Base-by-base conservation (phyloP, 2,888 invertebrate species). In the Pherbina coryleti region DNA sequence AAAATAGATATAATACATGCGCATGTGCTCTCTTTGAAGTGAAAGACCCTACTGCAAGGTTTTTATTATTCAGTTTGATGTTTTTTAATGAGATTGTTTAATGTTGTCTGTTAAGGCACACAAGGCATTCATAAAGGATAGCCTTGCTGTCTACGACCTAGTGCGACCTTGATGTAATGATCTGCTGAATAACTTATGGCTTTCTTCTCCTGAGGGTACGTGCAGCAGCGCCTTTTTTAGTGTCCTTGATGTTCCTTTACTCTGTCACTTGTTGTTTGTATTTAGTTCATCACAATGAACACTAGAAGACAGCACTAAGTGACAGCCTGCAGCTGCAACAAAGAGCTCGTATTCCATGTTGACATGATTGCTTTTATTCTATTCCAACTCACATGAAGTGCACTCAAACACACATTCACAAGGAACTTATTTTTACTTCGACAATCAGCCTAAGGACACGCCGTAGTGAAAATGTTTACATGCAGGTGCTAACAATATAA, bases 121-220 rank as follows among this genome's bases (percentile, higher is more conserved):
- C n/a, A 11, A 11, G 44, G 44, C 44, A 14, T 11, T 44, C 14
- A 44, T 44, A 14, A 44, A 14, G 44, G 51, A 4, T 70, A 53
- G 14, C 14, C 25, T 55, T 70, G 72, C 72, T 66, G 79, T 66
- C 78, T 66, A 80, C 81, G 82, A 82, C 82, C 82, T 79, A 83
- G 79, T 82, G 81, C 82, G 80, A 81, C 82, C 79, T 81, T 79
- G 76, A 79, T 80, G 77, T 81, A 79, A 77, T 81, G 79, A 80
- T 81, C 75, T 62, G 28, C 74, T 76, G 67, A 77, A 77, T 73
- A 73, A 57, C 78, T 82, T 82, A 80, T 82, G 79, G 62, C 82
- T 82, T 83, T 82, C 81, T 79, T 76, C 78, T 75, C 81, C 78
- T 53, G 64, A 79, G 79, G 81, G 74, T 72, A 25, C 53, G 74